Evolutionary conservation across 2,888 invertebrate genomes (phyloP), one percentile per base, ranked within the genome.

Genomic region (Spatulosminthurus flaviceps): DNA sequence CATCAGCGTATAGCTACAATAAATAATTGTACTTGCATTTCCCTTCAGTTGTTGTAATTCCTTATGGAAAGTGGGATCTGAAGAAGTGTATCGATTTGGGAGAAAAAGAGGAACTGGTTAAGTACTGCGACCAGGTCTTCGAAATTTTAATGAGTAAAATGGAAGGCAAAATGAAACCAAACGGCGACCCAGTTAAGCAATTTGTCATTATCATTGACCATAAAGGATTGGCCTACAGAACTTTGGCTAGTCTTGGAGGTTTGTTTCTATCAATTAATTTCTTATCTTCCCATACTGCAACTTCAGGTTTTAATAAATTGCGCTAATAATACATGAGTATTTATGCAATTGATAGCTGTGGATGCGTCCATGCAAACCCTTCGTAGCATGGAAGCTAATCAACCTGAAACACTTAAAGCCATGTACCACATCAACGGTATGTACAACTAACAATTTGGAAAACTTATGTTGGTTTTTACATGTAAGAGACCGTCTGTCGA

Each of bases 121-220:
- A 41, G 7, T 77, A 69, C 28, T 22, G 24, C n/a, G 77, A 77
- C 34, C 77, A 77, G 21, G 28, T 77, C 5, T 77, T 77, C 29
- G 77, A 77, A 34, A 2, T 5, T 22, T 70, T 41, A 4, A 13
- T 69, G 0, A 19, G 42, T 16, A 34, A 43, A 21, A 69, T 69
- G 69, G 67, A 77, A 29, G 77, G 70, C 0, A 77, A 77, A 51
- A 11, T 70, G 19, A 67, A 26, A 1, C n/a, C 51, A 19, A 67
- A 29, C 24, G 70, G 60, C 0, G 9, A 22, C 21, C 77, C 77
- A 1, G 77, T 77, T 5, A 70, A 69, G 4, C 77, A 77, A 42
- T 41, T 67, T 11, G 60, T 70, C 19, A 41, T 19, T 16, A 60
- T 77, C n/a, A 2, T 22, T 4, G 64, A 64, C 24, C 2, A 24